Evolutionary conservation across 2,113 vertebrate species (phyloP).

Genomic region (Oryzias javanicus): DNA sequence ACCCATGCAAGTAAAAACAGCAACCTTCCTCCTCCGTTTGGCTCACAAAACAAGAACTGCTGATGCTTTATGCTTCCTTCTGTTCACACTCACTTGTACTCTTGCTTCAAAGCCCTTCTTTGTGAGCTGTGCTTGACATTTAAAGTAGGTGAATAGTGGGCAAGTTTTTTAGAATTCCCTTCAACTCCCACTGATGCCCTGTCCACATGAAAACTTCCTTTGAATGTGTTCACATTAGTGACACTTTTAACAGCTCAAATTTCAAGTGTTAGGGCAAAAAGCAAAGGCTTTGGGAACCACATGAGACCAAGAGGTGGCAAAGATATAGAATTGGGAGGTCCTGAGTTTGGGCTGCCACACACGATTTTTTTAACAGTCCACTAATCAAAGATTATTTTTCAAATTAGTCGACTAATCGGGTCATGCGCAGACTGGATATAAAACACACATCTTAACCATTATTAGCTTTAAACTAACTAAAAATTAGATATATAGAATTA

Average conservation of each 20-base stretch:
- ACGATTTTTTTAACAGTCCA: no score
- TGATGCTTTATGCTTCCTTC: background rate
- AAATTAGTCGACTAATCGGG: no score
- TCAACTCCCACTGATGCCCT: background rate
- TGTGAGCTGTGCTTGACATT: slow-evolving; percentile 23
- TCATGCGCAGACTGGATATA: no score
- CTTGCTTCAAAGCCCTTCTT: background rate
- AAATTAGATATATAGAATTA: no score
- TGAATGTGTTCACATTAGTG: slow-evolving; percentile 2
- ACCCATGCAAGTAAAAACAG: background rate
- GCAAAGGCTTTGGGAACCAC: background rate
- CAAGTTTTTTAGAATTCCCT: background rate
- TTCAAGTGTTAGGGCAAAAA: background rate
- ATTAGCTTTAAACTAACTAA: no score
- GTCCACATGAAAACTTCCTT: background rate
- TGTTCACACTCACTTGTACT: background rate
- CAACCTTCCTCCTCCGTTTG: background rate
- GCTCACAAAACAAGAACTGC: background rate
- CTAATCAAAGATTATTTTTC: no score
- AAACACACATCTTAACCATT: background rate
- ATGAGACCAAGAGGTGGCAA: slow-evolving; percentile 4
- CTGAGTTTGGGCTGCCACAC: no score
- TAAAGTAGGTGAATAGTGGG: slow-evolving; percentile 7
- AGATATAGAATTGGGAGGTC: slow-evolving; percentile 4
- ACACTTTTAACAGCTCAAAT: slow-evolving; percentile 1